Percentiles rank a stretch among this genome's conserved stretches.
phyloP scores from a whole-genome alignment of 2,888 invertebrate species.

The Caenorhabditis auriculariae region DNA sequence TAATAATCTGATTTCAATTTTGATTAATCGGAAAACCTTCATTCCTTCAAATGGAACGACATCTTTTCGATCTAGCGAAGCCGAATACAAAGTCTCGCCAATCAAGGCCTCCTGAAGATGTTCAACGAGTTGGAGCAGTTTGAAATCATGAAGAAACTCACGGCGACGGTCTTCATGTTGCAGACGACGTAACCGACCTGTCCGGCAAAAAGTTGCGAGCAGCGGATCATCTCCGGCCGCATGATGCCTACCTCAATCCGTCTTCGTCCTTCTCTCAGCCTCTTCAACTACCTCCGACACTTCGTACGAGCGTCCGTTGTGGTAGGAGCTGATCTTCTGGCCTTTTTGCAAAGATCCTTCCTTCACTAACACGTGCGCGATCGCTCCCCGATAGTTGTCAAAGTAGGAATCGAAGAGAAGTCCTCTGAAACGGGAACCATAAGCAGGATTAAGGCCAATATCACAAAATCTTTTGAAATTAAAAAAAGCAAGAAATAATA shows the following conservation, averaged over 20 bases:
- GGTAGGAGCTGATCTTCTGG: constrained; percentile 72
- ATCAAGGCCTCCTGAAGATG: constrained; percentile 47
- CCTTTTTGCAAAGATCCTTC: constrained; percentile 78
- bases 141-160: constrained; percentile 1
- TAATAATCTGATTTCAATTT: too few species aligned
- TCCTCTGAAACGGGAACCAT: constrained; percentile 71
- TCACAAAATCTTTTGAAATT: too few species aligned
- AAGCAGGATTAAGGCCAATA: too few species aligned
- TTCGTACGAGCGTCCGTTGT: constrained; percentile 77
- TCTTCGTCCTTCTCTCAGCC: not conserved
- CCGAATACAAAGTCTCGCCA: constrained; percentile 55
- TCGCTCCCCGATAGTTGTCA: constrained; percentile 81
- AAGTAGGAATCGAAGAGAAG: constrained; percentile 92
- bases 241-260: constrained; percentile 73
- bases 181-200: constrained; percentile 88
- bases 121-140: not conserved
- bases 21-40: constrained; percentile 29
- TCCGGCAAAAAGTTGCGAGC: constrained; percentile 72
- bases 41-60: constrained; percentile 74
- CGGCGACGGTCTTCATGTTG: constrained; percentile 74
- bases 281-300: constrained; percentile 70
- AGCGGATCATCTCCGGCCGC: constrained; percentile 71
- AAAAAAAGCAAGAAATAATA: too few species aligned
- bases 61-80: constrained; percentile 69
- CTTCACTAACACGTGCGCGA: constrained; percentile 77